phyloP scores from a whole-genome alignment of 2,113 vertebrate genomes.

The Onychostoma macrolepis region DNA sequence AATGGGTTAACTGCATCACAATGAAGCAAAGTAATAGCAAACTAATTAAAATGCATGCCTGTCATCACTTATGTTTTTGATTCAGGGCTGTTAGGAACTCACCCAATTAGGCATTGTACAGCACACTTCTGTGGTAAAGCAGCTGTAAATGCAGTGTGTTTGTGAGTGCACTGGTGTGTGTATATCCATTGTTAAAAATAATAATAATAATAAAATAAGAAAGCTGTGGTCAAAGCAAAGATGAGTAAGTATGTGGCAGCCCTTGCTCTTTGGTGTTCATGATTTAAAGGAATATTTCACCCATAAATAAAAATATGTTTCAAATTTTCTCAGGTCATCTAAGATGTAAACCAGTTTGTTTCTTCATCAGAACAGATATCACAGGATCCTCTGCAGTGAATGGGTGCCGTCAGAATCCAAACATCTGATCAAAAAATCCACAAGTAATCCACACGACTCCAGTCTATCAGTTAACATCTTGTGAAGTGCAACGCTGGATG shows the following conservation, averaged over 20 bases:
- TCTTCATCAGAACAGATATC: no score
- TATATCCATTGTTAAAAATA: neutral
- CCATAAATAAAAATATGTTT: neutral
- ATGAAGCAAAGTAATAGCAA: neutral
- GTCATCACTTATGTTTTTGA: no score
- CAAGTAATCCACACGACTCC: no score
- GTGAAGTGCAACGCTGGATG: neutral
- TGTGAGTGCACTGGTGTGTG: neutral
- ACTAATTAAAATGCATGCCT: neutral
- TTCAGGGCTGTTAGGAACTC: neutral
- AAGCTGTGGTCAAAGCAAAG: neutral
- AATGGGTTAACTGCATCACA: neutral
- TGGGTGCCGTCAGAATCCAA: no score
- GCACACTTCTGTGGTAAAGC: neutral
- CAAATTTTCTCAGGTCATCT: neutral
- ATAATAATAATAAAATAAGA: neutral
- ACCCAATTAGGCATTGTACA: neutral
- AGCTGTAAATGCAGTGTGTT: neutral
- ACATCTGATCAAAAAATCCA: no score
- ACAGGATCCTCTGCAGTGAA: no score
- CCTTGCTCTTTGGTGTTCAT: neutral
- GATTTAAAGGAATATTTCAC: neutral
- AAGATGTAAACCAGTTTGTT: no score
- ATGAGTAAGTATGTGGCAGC: neutral
- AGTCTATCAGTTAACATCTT: neutral